Evolutionary conservation across 2,113 vertebrate species (phyloP).

Genomic region (Mola mola): DNA sequence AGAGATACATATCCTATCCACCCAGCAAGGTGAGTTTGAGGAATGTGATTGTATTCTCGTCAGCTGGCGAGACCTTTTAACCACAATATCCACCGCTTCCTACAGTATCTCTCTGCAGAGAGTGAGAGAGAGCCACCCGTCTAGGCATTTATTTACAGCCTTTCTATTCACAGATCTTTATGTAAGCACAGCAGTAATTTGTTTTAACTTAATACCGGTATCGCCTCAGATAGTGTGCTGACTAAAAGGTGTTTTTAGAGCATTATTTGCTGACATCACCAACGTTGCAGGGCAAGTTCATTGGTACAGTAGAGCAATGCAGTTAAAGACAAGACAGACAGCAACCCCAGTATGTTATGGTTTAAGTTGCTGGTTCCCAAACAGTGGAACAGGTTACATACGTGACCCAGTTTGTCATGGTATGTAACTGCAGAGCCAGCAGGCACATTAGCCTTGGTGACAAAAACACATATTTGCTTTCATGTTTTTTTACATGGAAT

Average conservation of each 20-base stretch:
- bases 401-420: background rate
- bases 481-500: constrained; percentile 29
- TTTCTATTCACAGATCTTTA: constrained; percentile 51
- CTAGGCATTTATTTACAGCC: constrained; percentile 57
- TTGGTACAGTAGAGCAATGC: background rate
- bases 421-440: constrained; percentile 40
- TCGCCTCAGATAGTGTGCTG: background rate
- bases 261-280: constrained; percentile 8
- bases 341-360: background rate
- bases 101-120: constrained; percentile 6
- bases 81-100: too few species aligned
- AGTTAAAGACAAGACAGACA: background rate
- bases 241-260: constrained; percentile 6
- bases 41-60: too few species aligned
- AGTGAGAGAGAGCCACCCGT: constrained; percentile 7
- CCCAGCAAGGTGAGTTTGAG: too few species aligned
- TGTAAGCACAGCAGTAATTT: constrained; percentile 36
- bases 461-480: constrained; percentile 39
- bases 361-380: background rate
- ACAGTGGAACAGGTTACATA: background rate
- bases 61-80: too few species aligned
- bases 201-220: constrained; percentile 41
- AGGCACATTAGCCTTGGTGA: constrained; percentile 36
- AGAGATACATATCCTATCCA: background rate
- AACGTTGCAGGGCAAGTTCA: background rate